Conservation (phyloP, 1,140 invertebrate genomes). For the Varroa destructor region DNA sequence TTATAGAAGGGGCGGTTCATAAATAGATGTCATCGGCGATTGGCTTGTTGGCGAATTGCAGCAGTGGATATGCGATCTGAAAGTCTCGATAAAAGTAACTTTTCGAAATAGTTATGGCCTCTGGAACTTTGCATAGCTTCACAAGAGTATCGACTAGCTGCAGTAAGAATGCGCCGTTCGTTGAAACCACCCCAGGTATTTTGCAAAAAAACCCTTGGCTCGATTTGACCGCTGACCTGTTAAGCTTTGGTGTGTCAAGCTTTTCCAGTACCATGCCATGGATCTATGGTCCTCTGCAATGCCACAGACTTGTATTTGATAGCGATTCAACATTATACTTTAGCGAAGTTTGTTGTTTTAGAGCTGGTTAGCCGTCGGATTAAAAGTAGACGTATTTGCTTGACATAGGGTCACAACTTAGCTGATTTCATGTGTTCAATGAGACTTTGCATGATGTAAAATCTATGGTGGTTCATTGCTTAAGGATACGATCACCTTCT, state of each 20-base stretch:
- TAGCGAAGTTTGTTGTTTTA: slow-evolving; percentile 86
- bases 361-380: slow-evolving; percentile 79
- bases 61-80: slow-evolving; percentile 72
- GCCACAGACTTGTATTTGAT: slow-evolving; percentile 58
- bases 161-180: slow-evolving; percentile 53
- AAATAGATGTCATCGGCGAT: slow-evolving; percentile 47
- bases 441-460: slow-evolving; percentile 71
- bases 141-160: slow-evolving; percentile 56
- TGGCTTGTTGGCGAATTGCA: slow-evolving; percentile 63
- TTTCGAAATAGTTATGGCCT: slow-evolving; percentile 58
- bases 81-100: slow-evolving; percentile 77
- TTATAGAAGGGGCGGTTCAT: background rate
- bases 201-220: slow-evolving; percentile 79
- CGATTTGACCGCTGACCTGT: slow-evolving; percentile 63
- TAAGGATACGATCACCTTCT: slow-evolving; percentile 88
- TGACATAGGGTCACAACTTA: slow-evolving; percentile 58
- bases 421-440: slow-evolving; percentile 56
- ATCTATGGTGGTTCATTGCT: slow-evolving; percentile 88
- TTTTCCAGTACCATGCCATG: slow-evolving; percentile 86
- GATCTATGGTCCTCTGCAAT: slow-evolving; percentile 63
- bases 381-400: slow-evolving; percentile 73
- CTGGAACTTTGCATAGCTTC: slow-evolving; percentile 71
- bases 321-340: slow-evolving; percentile 68
- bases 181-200: slow-evolving; percentile 49
- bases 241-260: slow-evolving; percentile 64